Base-by-base conservation (phyloP, 30 jellyfish, hydroid and myxozoan species). In the Hydractinia symbiolongicarpus region DNA sequence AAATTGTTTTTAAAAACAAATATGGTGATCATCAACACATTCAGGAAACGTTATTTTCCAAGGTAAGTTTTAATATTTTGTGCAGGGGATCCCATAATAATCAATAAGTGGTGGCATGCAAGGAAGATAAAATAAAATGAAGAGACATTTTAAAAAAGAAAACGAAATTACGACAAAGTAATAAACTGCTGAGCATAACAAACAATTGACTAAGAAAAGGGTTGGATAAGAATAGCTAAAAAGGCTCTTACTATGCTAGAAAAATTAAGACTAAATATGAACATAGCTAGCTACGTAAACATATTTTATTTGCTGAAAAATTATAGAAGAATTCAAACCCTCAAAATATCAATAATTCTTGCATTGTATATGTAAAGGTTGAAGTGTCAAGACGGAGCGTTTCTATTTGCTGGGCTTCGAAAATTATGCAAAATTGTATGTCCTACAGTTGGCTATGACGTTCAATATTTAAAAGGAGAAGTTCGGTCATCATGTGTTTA, bases 1-100 rank as follows among this genome's bases (percentile, higher is more conserved):
- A 77, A 51, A 60, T 77, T 77, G 85, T 77, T 50, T 77, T 77
- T 60, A 54, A 40, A 50, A 60, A 77, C 52, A 53, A 77, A 56
- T 40, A 53, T 55, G 85, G 79, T 9, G 53, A 14, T 15, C 85
- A 77, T 77, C 57, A 54, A 50, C 85, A 77, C 50, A 61, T 77
- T 50, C 61, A 52, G 17, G 9, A 55, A 56, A 77, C 74, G 54
- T 11, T 20, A 60, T 53, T 77, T 67, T 81, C 61, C 84, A 14
- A 71, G 74, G 74, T 64, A 64, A 30, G 44, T 30, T 30, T 30
- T 30, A 30, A 30, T 30, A 30, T 30, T 30, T 30, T 30, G 44
- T 30, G 44, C 44, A 30, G 44, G 44, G 44, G 44, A 30, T 30
- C 44, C 44, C 44, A 30, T 30, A 30, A 30, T 30, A 30, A 30